Base-by-base conservation (phyloP, 2,113 vertebrate genomes). In the Quiscalus mexicanus region DNA sequence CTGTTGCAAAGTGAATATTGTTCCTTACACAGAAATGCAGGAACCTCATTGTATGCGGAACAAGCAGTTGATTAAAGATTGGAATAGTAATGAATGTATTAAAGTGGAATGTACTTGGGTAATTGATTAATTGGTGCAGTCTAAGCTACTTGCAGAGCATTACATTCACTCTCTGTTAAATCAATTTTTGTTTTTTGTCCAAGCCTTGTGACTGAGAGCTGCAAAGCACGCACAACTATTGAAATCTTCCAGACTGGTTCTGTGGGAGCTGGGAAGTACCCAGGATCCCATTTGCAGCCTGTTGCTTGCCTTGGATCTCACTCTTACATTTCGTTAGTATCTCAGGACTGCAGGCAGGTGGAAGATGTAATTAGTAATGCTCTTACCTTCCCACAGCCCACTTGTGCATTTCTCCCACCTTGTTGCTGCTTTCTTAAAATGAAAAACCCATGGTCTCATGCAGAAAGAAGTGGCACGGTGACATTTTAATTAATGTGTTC, bases 61-160 rank as follows among this genome's bases (percentile, higher is more conserved):
- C 70, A 95, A 95, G 91, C 71, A 92, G 87, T 84, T 97, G 93
- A 85, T 79, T 93, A 83, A 89, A 94, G 76, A 87, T 93, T 90
- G 80, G 79, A 94, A 87, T 85, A 74, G 74, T 87, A 97, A 95
- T 96, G 33, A 94, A 80, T 93, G 79, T 93, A 74, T 95, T 95
- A 91, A 97, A 96, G 70, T 74, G 63, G 55, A 91, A 95, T 79
- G 62, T 73, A 90, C 89, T 93, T 84, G 67, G 87, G 73, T 96
- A 97, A 97, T 95, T 96, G 94, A 97, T 96, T 97, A 95, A 96
- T 93, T 95, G 82, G 47, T 96, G 93, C 86, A 75, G 89, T 73
- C 83, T 78, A 82, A 95, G 91, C 63, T 97, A 90, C 94, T 95
- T 91, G 89, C 84, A 59, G 50, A 85, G 67, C 45, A 78, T 97